phyloP scores from a whole-genome alignment of 2,888 invertebrate species.

The Cryptophagus acutangulus region DNA sequence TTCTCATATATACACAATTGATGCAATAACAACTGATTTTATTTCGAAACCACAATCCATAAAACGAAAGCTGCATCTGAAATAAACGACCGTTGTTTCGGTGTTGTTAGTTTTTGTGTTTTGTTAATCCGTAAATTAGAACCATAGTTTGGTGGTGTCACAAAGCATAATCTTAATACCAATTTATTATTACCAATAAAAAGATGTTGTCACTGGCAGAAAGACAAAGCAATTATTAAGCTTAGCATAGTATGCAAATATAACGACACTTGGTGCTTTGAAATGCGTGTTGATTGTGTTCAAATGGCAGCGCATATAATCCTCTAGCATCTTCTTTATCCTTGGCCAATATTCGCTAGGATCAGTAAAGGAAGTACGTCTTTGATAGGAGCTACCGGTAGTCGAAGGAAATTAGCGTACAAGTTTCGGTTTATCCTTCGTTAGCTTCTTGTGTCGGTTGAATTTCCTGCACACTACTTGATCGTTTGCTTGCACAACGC shows the following conservation, averaged over 20 bases:
- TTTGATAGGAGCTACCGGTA: slow-evolving; percentile 11
- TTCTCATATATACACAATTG: slow-evolving; percentile 5
- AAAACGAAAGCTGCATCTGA: no score
- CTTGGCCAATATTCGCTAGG: neutral
- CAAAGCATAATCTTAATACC: slow-evolving; percentile 6
- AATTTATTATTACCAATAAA: slow-evolving; percentile 19
- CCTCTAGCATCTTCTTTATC: slow-evolving; percentile 10
- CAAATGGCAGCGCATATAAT: neutral
- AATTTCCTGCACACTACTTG: slow-evolving; percentile 18
- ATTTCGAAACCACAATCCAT: no score
- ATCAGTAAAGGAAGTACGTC: slow-evolving; percentile 11
- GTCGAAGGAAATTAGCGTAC: slow-evolving; percentile 19
- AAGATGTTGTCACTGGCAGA: slow-evolving; percentile 21
- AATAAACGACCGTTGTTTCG: no score
- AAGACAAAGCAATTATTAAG: slow-evolving; percentile 22
- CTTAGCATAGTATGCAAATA: slow-evolving; percentile 25
- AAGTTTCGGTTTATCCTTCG: slow-evolving; percentile 23
- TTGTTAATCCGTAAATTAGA: neutral
- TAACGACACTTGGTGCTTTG: slow-evolving; percentile 20
- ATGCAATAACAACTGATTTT: no score
- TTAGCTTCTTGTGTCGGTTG: slow-evolving; percentile 20
- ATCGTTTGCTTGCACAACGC: slow-evolving; percentile 15
- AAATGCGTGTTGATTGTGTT: slow-evolving; percentile 17
- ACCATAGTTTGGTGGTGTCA: slow-evolving; percentile 14
- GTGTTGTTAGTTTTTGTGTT: no score